phyloP scores from a whole-genome alignment of 2,888 invertebrate genomes.

The Nemotelus pantherinus region DNA sequence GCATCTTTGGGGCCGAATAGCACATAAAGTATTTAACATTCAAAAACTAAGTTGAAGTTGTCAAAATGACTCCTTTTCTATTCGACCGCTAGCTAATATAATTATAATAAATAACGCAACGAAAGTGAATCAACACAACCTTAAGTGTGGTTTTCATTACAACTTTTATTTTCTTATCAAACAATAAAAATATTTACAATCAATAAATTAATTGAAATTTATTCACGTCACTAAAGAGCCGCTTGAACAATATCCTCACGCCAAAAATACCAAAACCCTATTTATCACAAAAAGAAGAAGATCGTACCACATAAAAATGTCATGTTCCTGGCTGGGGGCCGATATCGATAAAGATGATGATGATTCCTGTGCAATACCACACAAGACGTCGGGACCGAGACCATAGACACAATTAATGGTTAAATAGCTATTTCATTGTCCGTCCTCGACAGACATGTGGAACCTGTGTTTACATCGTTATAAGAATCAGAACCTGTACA shows the following conservation, averaged over 20 bases:
- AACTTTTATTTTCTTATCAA: too few relatives aligned
- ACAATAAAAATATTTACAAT: slow-evolving; percentile 17
- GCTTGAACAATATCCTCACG: background rate
- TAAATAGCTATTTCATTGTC: slow-evolving; percentile 3
- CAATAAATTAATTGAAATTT: slow-evolving; percentile 14
- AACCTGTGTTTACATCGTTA: slow-evolving; percentile 29
- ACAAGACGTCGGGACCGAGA: slow-evolving; percentile 1
- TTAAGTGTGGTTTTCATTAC: too few relatives aligned
- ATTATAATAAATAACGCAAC: too few relatives aligned
- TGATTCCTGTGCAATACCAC: slow-evolving; percentile 5
- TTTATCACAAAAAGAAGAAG: slow-evolving; percentile 1
- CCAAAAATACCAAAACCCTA: background rate
- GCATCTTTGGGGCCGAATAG: too few relatives aligned
- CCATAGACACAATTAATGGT: slow-evolving; percentile 11
- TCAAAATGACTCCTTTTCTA: too few relatives aligned
- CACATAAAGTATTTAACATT: too few relatives aligned
- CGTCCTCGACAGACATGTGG: background rate
- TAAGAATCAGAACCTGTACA: slow-evolving; percentile 22
- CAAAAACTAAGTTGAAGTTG: too few relatives aligned
- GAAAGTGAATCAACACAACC: too few relatives aligned
- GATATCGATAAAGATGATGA: background rate
- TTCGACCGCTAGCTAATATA: too few relatives aligned
- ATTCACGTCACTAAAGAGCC: slow-evolving; percentile 4
- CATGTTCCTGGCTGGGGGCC: slow-evolving; percentile 12
- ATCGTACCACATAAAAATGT: slow-evolving; percentile 6